Conservation (phyloP, 2,113 vertebrate genomes). For the Physeter macrocephalus region DNA sequence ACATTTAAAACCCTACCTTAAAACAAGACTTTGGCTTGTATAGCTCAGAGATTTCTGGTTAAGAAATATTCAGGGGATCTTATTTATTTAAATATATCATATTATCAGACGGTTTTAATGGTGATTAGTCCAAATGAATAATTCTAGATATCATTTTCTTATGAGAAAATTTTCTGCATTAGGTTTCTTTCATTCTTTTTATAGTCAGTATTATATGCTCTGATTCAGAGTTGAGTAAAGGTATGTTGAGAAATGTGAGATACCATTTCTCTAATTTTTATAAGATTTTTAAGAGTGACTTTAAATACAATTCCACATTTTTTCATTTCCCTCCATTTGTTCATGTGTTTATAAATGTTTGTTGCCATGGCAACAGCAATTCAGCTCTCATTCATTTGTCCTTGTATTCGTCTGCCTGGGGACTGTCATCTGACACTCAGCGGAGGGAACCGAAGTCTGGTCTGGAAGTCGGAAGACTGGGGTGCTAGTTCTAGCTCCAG, state of each 20-base stretch:
- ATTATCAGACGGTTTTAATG: constrained; percentile 13
- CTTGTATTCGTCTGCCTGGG: not conserved
- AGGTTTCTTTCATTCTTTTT: not conserved
- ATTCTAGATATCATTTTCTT: not conserved
- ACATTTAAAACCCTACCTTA: not conserved
- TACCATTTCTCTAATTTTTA: not conserved
- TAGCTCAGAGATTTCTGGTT: not conserved
- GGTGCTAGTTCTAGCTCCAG: too few relatives aligned
- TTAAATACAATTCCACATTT: not conserved
- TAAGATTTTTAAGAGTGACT: constrained; percentile 2
- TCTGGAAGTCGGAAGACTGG: not conserved
- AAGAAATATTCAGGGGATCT: not conserved
- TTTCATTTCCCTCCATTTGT: not conserved
- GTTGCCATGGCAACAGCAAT: constrained; percentile 4
- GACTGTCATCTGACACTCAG: not conserved
- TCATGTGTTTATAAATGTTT: constrained; percentile 5
- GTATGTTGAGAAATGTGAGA: not conserved
- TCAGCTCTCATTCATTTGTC: not conserved
- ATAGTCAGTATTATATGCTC: not conserved
- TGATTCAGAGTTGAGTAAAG: not conserved
- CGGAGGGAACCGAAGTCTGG: not conserved
- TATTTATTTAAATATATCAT: not conserved
- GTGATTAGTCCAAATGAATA: not conserved
- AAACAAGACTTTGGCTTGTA: not conserved
- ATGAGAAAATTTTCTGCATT: not conserved